Percentiles rank a stretch among this genome's conserved stretches.
phyloP scores from a whole-genome alignment of 2,797 vertebrate species.

The Tachyglossus aculeatus region DNA sequence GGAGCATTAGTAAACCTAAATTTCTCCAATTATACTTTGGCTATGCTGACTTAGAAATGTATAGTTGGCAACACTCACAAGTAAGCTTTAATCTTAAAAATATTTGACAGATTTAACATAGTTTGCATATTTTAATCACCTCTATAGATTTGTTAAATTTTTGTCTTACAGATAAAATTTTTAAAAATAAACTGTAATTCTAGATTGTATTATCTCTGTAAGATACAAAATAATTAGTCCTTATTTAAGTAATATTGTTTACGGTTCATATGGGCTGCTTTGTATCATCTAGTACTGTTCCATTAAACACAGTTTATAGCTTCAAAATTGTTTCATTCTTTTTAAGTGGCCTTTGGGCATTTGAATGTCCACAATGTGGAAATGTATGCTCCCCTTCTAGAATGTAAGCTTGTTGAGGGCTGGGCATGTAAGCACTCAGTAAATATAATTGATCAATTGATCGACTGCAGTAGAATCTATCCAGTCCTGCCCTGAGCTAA shows the following conservation, averaged over 20 bases:
- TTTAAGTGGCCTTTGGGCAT: too few relatives aligned
- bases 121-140: constrained; percentile 7
- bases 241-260: not conserved
- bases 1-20: constrained; percentile 13
- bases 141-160: constrained; percentile 4
- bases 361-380: too few relatives aligned
- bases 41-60: constrained; percentile 23
- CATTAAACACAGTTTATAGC: not conserved
- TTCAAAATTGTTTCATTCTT: too few relatives aligned
- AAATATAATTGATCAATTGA: too few relatives aligned
- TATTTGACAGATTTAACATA: constrained; percentile 2
- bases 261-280: not conserved
- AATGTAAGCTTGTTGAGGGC: too few relatives aligned
- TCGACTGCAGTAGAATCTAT: too few relatives aligned
- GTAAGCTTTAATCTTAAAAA: constrained; percentile 13
- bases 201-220: constrained; percentile 1
- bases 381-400: too few relatives aligned
- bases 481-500: too few relatives aligned
- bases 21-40: constrained; percentile 39
- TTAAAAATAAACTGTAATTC: constrained; percentile 1
- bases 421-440: too few relatives aligned
- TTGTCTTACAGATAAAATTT: not conserved
- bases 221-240: not conserved
- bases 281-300: not conserved
- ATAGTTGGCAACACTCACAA: not conserved